Base-by-base conservation (phyloP, 2,888 invertebrate species). In the Drosophila leonis region DNA sequence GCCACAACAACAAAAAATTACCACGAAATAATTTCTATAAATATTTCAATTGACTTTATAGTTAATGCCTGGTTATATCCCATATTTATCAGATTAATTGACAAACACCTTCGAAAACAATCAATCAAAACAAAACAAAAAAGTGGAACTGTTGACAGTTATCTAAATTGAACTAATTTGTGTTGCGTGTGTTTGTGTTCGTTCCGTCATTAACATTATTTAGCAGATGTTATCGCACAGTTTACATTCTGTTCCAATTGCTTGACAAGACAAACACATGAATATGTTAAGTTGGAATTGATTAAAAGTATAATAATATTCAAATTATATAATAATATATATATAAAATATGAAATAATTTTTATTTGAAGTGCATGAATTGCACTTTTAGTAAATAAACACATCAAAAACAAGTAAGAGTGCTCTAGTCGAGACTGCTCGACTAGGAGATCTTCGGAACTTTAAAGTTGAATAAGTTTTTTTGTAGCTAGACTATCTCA, bases 121-220 rank as follows among this genome's bases (percentile, higher is more conserved):
- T 24, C 42, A 12, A 33, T 33, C 41, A 41, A 15, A 27, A 20
- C 12, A 5, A 20, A n/a, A 13, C 12, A 42, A 20, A 42, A 15
- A 27, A 27, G 1, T 12, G 2, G 18, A 15, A 3, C 15, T 35
- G 20, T 56, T 42, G 55, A 20, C 18, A 46, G 35, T 37, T 59
- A 59, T 46, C 46, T 59, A 13, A 46, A 27, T 46, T 44, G 18
- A 35, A 35, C 18, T 41, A 52, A 12, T 41, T 44, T 46, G 9
- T 24, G 24, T 2, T 15, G 24, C 44, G 29, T 18, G 9, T 18
- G 42, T 18, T 15, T 15, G 46, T 29, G 18, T 39, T 29, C 27
- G 18, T 39, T 29, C 4, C 24, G 27, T 55, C 54, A 62, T 51
- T 51, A 29, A 31, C 49, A 51, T 39, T 51, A 60, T 49, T 31